Percentiles rank a stretch among this genome's conserved stretches.
Conservation (phyloP, 2,888 invertebrate species). For the Ennomos erosarius region DNA sequence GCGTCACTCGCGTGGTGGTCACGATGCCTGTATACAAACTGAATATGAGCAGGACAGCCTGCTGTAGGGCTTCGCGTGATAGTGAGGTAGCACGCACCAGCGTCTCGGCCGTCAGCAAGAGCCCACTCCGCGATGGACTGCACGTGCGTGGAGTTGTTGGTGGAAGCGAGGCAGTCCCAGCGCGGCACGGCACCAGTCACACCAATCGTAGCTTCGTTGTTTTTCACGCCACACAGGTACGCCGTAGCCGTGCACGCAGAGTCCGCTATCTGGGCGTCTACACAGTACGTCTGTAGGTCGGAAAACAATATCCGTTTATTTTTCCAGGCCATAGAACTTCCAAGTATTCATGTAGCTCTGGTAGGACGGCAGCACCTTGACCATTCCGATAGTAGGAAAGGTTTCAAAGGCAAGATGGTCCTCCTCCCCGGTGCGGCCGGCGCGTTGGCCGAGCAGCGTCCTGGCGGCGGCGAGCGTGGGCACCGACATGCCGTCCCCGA, state of each 20-base stretch:
- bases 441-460: conserved; percentile 86
- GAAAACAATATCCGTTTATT: neutral
- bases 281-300: conserved; percentile 79
- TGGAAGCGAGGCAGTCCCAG: conserved; percentile 84
- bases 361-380: conserved; percentile 78
- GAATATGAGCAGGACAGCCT: too few relatives aligned
- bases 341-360: neutral
- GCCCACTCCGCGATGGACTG: conserved; percentile 88
- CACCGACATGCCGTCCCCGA: conserved; percentile 92
- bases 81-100: conserved; percentile 47
- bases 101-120: conserved; percentile 74
- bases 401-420: conserved; percentile 85
- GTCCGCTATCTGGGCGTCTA: conserved; percentile 88
- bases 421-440: conserved; percentile 85
- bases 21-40: conserved; percentile 82
- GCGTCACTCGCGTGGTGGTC: conserved; percentile 91
- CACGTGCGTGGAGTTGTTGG: conserved; percentile 75
- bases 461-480: conserved; percentile 88
- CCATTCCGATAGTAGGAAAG: conserved; percentile 87
- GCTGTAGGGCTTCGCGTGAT: too few relatives aligned
- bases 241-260: conserved; percentile 90
- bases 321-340: neutral
- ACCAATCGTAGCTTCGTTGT: conserved; percentile 87
- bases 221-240: conserved; percentile 88
- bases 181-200: conserved; percentile 86